Base-by-base conservation (phyloP, 2,888 invertebrate genomes). In the Zaprionus lineosus region DNA sequence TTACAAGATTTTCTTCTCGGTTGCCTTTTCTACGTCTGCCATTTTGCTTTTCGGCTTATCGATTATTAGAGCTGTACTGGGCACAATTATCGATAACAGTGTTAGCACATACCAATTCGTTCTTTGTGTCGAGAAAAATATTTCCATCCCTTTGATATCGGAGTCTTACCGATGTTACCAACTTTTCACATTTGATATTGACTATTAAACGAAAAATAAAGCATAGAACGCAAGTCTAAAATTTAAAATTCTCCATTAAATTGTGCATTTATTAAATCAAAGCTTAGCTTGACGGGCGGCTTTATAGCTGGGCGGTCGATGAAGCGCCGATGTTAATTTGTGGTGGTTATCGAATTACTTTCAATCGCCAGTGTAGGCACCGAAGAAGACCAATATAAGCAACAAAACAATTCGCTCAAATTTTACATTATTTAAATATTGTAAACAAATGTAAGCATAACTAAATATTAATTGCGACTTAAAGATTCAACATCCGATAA, bases 1-100 rank as follows among this genome's bases (percentile, higher is more conserved):
- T 77, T 77, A 77, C 84, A 81, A 77, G 82, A 84, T 77, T 77
- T 84, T 81, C 84, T 69, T 69, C 73, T 69, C 70, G 70, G 70
- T 70, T 74, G 74, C 70, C 58, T 69, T 69, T 69, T 69, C 69
- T 69, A 69, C 69, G 69, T 69, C 69, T 69, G 69, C 69, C 69
- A 69, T 69, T 69, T 69, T 69, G 73, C 69, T 69, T 69, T 69
- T 69, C 62, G 69, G 69, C 73, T 72, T 69, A 69, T 69, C 69
- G 69, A 69, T 69, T 73, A 68, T 68, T 69, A 73, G 69, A 69
- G 69, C 69, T 73, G 69, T 68, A 68, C 68, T 68, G 51, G 48
- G 73, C 48, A 73, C 62, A 47, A 61, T 52, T 69, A 69, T 69
- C 69, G 69, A 73, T 69, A 73, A 36, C 41, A 33, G 12, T 14